Base-by-base conservation (phyloP, 1,140 invertebrate genomes). In the Hirudo medicinalis region DNA sequence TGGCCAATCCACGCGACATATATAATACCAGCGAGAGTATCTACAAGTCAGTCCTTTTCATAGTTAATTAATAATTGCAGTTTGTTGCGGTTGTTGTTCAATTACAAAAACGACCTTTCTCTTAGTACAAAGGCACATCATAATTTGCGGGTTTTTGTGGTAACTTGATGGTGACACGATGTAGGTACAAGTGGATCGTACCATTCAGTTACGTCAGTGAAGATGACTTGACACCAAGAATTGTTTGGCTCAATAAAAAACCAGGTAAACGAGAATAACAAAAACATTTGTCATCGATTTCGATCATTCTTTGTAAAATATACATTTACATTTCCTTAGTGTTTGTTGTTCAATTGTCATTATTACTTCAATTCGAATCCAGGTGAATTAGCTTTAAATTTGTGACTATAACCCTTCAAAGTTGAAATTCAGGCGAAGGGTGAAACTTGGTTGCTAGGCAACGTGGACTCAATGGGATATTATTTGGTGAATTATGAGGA, bases 1-100 rank as follows among this genome's bases (percentile, higher is more conserved):
- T 82, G 19, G 71, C 81, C 2, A 77, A 78, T 49, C 69, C 76
- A n/a, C 74, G 78, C 49, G 72, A 76, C 67, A 55, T 49, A 25
- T 71, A n/a, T 32, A 55, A 75, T 22, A 27, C 63, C 0, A 72
- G 25, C 27, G 54, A 20, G 22, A 75, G 73, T 73, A 71, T 72
- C n/a, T 75, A 75, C 66, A 49, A 55, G 75, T 75, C 29, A 32
- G 57, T 4, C 2, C 20, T 25, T n/a, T n/a, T 57, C 2, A 9
- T n/a, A 57, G 20, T 20, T 57, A 20, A 57, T 57, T 57, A n/a
- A n/a, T 25, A 57, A 57, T n/a, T n/a, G n/a, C n/a, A n/a, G n/a
- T n/a, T n/a, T n/a, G n/a, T n/a, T n/a, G n/a, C n/a, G n/a, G n/a
- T n/a, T n/a, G n/a, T n/a, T n/a, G n/a, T n/a, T n/a, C n/a, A n/a